phyloP scores from a whole-genome alignment of 2,888 invertebrate genomes.

The Drosophila atripex region DNA sequence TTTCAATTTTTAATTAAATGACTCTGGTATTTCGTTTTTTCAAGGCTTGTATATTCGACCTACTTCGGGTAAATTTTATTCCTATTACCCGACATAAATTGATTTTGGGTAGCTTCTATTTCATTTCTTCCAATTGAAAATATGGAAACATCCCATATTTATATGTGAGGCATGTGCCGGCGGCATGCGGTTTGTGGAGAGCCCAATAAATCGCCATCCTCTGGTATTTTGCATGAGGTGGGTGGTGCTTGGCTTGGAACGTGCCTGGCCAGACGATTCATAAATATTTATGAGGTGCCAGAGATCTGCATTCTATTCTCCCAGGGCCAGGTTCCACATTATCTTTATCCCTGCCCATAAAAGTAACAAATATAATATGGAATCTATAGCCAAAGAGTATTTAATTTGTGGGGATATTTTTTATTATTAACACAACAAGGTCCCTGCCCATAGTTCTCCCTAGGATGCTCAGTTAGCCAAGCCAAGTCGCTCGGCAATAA shows the following conservation, averaged over 20 bases:
- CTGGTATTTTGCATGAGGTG: conserved; percentile 50
- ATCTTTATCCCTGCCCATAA: conserved; percentile 41
- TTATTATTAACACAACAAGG: neutral
- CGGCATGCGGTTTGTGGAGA: conserved; percentile 66
- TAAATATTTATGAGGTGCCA: conserved; percentile 72
- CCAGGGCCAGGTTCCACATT: conserved; percentile 32
- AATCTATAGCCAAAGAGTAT: too few species aligned
- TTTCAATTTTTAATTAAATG: neutral
- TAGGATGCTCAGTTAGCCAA: conserved; percentile 1
- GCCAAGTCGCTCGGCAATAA: conserved; percentile 55
- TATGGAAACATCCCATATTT: conserved; percentile 39
- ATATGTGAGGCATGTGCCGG: conserved; percentile 66
- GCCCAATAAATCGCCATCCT: conserved; percentile 58
- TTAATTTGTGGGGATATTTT: neutral
- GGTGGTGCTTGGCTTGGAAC: conserved; percentile 24
- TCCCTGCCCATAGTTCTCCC: neutral
- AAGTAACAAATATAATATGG: conserved; percentile 19
- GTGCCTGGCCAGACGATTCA: conserved; percentile 48
- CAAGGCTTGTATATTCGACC: neutral
- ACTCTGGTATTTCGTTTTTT: too few species aligned
- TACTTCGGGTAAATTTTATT: neutral
- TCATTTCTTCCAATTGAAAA: neutral
- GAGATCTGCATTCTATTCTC: conserved; percentile 48
- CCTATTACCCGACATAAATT: conserved; percentile 8
- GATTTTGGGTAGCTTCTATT: conserved; percentile 1